Evolutionary conservation across 2,113 vertebrate genomes (phyloP), one percentile per base, ranked within the genome.

Genomic region (Emberiza fucata): DNA sequence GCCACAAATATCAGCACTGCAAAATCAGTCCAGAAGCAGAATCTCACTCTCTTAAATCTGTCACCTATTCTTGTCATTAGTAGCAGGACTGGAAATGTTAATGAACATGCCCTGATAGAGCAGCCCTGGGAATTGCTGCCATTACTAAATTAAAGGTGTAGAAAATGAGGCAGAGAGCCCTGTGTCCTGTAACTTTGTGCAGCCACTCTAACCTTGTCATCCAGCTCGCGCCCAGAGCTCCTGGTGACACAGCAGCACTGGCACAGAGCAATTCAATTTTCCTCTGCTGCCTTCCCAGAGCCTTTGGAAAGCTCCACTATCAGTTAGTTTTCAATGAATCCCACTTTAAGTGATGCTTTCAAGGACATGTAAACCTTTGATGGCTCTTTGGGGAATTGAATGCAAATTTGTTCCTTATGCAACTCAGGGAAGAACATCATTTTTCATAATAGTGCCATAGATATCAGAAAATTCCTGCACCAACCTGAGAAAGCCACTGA

Each of bases 361-460:
- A 94, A 94, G 93, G 91, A 22, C 92, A 33, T 27, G 21, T 42
- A 78, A 90, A 83, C 51, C 61, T 91, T 54, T 4, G 13, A 73
- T 63, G 59, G 63, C 28, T 92, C 64, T 78, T 65, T 56, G 35
- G 60, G 92, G 92, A 88, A 86, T 75, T 77, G 51, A 90, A 95
- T 94, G 92, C 79, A 92, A 83, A 83, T 88, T 50, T 97, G 72
- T 92, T 80, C 76, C 88, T 86, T 68, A 29, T 35, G n/a, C 56
- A 88, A 70, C 90, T 75, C 33, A 10, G 81, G n/a, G 75, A 81
- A 81, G 44, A 29, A 27, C 78, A 80, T 88, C 0, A 78, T 78
- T 93, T 94, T 92, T 90, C 33, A 73, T 81, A 51, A 81, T 56
- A 47, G 35, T 68, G 47, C 24, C 56, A 72, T 13, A 82, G 77